Evolutionary conservation across 2,888 invertebrate species (phyloP).

Genomic region (Vesta saturnalis): DNA sequence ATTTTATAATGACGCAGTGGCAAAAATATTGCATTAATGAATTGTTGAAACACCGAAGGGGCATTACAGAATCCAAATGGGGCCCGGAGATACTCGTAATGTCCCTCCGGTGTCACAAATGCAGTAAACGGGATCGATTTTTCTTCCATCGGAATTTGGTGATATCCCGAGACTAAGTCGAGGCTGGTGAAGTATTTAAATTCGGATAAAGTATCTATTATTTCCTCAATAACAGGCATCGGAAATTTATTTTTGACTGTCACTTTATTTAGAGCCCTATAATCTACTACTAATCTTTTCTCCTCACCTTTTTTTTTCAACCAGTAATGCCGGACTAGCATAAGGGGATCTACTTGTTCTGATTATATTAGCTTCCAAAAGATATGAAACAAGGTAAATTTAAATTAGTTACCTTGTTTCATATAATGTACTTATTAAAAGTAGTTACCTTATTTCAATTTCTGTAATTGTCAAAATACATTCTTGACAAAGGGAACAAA

Average conservation of each 20-base stretch:
- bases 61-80: constrained; percentile 48
- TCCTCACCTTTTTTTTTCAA: no score
- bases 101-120: constrained; percentile 51
- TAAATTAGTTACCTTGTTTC: no score
- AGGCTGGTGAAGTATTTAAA: background rate
- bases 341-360: no score
- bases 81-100: constrained; percentile 47
- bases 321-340: no score
- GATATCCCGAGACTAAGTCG: constrained; percentile 7
- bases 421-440: no score
- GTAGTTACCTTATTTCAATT: no score
- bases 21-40: constrained; percentile 42
- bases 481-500: no score
- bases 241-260: constrained; percentile 5
- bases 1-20: constrained; percentile 18
- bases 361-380: no score
- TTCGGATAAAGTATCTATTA: background rate
- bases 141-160: constrained; percentile 41
- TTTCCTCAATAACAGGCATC: constrained; percentile 17
- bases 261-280: no score
- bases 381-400: no score
- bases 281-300: no score
- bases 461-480: no score
- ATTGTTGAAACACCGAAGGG: constrained; percentile 48
- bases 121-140: constrained; percentile 41